Evolutionary conservation across 1,140 invertebrate species (phyloP).

Genomic region (Rhynchophorus ferrugineus): DNA sequence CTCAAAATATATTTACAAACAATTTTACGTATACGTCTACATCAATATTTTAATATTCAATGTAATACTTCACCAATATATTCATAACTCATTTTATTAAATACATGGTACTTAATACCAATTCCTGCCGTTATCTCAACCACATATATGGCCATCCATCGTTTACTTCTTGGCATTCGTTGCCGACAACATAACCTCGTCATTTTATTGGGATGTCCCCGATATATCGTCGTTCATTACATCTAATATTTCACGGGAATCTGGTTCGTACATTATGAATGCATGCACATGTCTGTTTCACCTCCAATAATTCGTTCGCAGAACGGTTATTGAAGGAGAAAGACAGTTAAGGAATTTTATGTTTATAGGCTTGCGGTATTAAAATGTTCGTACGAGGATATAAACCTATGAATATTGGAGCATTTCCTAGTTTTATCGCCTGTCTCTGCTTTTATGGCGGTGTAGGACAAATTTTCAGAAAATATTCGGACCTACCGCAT

Average conservation of each 20-base stretch:
- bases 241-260: constrained; percentile 8
- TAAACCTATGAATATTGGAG: not conserved
- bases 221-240: constrained; percentile 7
- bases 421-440: not conserved
- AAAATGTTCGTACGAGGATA: not conserved
- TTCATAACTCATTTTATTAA: too few relatives aligned
- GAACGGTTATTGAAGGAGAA: constrained; percentile 5
- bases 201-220: constrained; percentile 1
- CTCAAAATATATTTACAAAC: too few relatives aligned
- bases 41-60: too few relatives aligned
- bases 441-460: not conserved
- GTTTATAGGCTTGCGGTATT: constrained; percentile 6
- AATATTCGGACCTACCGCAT: too few relatives aligned
- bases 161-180: not conserved
- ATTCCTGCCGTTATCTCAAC: too few relatives aligned
- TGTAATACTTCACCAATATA: too few relatives aligned
- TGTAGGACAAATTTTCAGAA: not conserved
- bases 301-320: constrained; percentile 5
- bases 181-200: not conserved
- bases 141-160: not conserved
- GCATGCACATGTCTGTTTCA: constrained; percentile 11
- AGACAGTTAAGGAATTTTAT: constrained; percentile 4
- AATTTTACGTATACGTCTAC: too few relatives aligned
- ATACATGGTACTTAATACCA: too few relatives aligned
- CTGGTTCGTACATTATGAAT: constrained; percentile 8